Percentiles rank a stretch among this genome's conserved stretches.
phyloP scores from a whole-genome alignment of 2,113 vertebrate genomes.

The Sylvietta virens region DNA sequence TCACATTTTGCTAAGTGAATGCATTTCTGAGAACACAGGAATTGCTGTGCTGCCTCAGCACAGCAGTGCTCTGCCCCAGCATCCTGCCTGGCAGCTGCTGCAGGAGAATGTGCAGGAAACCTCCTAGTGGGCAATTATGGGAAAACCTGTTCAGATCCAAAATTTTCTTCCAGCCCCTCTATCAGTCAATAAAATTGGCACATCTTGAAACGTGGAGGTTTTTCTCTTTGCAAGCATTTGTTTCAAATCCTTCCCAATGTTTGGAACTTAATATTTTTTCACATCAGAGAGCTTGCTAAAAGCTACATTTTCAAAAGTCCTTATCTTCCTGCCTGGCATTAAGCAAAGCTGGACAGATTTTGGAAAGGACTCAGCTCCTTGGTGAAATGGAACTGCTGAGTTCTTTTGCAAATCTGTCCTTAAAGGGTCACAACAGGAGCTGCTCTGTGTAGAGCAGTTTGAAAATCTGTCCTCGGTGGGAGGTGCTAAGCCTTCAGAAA shows the following conservation, averaged over 20 bases:
- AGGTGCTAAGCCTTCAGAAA: constrained; percentile 22
- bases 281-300: background rate
- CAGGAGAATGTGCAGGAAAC: constrained; percentile 6
- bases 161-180: background rate
- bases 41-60: constrained; percentile 37
- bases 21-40: constrained; percentile 16
- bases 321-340: background rate
- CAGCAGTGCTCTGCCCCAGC: constrained; percentile 26
- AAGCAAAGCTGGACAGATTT: background rate
- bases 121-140: constrained; percentile 40
- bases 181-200: constrained; percentile 20
- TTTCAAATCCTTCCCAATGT: background rate
- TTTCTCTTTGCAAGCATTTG: background rate
- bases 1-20: constrained; percentile 24
- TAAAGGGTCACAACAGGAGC: constrained; percentile 31
- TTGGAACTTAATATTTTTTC: background rate
- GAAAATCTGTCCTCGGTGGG: constrained; percentile 9
- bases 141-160: constrained; percentile 18
- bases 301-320: background rate
- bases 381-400: background rate
- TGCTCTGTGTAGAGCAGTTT: background rate
- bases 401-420: background rate
- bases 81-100: constrained; percentile 40
- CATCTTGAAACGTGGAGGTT: background rate
- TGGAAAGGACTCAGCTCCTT: background rate